Conservation (phyloP, 2,888 invertebrate genomes). For the Rhogogaster chlorosoma region DNA sequence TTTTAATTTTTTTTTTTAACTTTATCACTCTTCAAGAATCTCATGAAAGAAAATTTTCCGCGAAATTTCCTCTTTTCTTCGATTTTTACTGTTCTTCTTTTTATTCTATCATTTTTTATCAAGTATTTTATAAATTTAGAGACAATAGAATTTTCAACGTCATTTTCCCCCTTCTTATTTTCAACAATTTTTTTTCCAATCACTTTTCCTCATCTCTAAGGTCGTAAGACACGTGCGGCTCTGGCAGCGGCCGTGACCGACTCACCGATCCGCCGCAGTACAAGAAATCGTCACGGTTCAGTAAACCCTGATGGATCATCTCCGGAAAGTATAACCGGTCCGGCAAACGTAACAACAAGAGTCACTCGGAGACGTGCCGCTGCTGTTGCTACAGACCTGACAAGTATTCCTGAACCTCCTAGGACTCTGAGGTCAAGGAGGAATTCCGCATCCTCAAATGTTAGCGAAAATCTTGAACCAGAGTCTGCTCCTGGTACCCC, state of each 20-base stretch:
- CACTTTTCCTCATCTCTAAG: constrained; percentile 49
- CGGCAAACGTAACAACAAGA: constrained; percentile 49
- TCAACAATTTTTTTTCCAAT: background rate
- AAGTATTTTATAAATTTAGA: background rate
- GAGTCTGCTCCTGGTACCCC: constrained; percentile 55
- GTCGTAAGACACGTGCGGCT: constrained; percentile 57
- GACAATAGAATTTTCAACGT: background rate
- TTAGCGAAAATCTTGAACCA: constrained; percentile 59
- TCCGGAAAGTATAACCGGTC: constrained; percentile 61
- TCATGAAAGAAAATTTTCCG: no score
- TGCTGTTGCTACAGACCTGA: constrained; percentile 50
- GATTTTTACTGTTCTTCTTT: background rate
- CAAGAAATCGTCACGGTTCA: constrained; percentile 59
- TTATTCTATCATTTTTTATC: background rate
- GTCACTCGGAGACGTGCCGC: constrained; percentile 55
- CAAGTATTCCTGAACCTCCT: background rate
- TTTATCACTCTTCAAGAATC: no score
- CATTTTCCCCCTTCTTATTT: background rate
- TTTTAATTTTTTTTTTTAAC: background rate
- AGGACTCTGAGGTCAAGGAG: constrained; percentile 58
- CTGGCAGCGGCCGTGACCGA: constrained; percentile 53
- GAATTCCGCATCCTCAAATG: constrained; percentile 61
- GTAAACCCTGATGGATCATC: constrained; percentile 56
- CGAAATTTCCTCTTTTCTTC: background rate
- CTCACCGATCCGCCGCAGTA: constrained; percentile 67